These are phyloP conservation scores for Capra hircus DNA, from an alignment of 2,113 vertebrate genomes.

Conservation along the genomic window DNA sequence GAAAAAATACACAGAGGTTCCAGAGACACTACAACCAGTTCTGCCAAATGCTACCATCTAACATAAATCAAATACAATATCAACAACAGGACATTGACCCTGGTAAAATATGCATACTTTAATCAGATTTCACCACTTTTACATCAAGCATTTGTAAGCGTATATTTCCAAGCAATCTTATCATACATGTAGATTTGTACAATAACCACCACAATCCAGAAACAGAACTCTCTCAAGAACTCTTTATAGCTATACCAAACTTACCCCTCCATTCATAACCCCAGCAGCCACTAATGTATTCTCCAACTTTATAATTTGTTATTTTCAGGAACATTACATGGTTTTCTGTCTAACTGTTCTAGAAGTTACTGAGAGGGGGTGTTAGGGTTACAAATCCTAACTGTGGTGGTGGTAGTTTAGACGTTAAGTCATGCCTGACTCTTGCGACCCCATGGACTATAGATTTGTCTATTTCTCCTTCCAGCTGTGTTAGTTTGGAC, in stretches of 20 bases:
- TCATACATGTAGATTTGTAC: not conserved
- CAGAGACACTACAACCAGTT: not conserved
- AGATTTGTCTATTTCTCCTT: not conserved
- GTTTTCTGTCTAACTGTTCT: not conserved
- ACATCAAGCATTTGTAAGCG: not conserved
- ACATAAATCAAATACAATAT: not conserved
- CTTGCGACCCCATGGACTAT: not conserved
- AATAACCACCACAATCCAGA: not conserved
- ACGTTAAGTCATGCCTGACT: not conserved
- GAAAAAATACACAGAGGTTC: not conserved
- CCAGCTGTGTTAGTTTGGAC: not conserved
- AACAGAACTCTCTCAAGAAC: not conserved
- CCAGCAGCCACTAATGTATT: not conserved
- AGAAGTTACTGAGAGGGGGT: not conserved
- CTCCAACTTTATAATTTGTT: not conserved
- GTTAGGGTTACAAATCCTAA: not conserved
- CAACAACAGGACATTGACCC: not conserved
- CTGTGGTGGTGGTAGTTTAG: not conserved
- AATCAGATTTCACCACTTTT: not conserved
- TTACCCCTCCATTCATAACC: not conserved
- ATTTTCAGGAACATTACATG: not conserved
- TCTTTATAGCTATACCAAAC: not conserved
- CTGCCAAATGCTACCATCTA: not conserved
- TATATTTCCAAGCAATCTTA: not conserved
- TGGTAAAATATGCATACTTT: not conserved